Evolutionary conservation across 2,888 invertebrate species (phyloP).

Genomic region (Cremastobaeus sp.): DNA sequence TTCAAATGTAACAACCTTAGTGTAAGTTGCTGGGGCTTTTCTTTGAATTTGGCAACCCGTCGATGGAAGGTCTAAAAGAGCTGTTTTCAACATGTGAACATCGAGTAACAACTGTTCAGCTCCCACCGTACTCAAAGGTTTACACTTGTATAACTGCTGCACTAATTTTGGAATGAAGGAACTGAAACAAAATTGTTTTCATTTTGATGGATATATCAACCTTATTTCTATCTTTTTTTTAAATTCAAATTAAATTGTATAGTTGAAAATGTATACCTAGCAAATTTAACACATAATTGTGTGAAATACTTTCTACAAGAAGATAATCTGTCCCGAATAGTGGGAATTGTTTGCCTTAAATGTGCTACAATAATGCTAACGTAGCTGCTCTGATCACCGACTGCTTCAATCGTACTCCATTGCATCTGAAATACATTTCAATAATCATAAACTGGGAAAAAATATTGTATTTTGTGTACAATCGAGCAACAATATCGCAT

Average conservation of each 20-base stretch:
- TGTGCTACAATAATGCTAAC: slow-evolving; percentile 93
- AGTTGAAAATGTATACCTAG: slow-evolving; percentile 80
- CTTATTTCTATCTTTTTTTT: too few species aligned
- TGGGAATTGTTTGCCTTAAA: slow-evolving; percentile 90
- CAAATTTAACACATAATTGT: slow-evolving; percentile 97
- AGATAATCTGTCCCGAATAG: slow-evolving; percentile 92
- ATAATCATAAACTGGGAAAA: too few species aligned
- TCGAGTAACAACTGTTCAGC: slow-evolving; percentile 97
- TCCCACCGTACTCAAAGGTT: slow-evolving; percentile 88
- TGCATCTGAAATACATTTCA: slow-evolving; percentile 84
- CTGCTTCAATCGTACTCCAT: slow-evolving; percentile 95
- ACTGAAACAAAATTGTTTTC: too few species aligned
- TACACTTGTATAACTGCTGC: slow-evolving; percentile 93
- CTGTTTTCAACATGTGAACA: slow-evolving; percentile 95
- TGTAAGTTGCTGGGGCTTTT: slow-evolving; percentile 93
- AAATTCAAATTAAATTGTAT: slow-evolving; percentile 11
- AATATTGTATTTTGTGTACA: background rate
- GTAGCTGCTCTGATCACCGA: slow-evolving; percentile 98
- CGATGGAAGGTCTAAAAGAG: slow-evolving; percentile 95
- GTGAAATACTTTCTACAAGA: slow-evolving; percentile 95
- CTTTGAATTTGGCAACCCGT: slow-evolving; percentile 92
- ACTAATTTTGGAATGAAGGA: slow-evolving; percentile 97
- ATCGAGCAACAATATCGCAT: background rate
- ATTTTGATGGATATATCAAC: too few species aligned
- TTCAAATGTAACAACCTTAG: slow-evolving; percentile 80